Percentiles rank a stretch among this genome's conserved stretches.
Conservation (phyloP, 2,888 invertebrate species). For the Habroteleia sp. region DNA sequence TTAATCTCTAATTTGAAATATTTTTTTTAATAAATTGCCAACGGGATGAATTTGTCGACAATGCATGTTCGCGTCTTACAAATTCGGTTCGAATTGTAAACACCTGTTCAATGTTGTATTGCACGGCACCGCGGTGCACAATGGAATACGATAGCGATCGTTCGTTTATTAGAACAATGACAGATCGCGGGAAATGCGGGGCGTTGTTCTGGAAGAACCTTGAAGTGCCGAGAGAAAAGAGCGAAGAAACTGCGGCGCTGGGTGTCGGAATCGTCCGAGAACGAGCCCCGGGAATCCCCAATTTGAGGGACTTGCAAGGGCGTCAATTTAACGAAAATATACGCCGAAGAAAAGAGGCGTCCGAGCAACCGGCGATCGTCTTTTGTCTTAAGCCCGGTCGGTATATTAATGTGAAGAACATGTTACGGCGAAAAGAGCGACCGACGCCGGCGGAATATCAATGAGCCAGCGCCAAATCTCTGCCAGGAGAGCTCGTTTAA, state of each 20-base stretch:
- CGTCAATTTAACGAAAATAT: slow-evolving; percentile 80
- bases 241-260: background rate
- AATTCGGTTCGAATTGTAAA: too few species aligned
- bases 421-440: slow-evolving; percentile 77
- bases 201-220: slow-evolving; percentile 46
- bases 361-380: slow-evolving; percentile 73
- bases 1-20: too few species aligned
- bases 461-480: slow-evolving; percentile 77
- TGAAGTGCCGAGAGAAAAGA: slow-evolving; percentile 22
- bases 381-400: slow-evolving; percentile 79
- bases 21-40: too few species aligned
- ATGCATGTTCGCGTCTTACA: too few species aligned
- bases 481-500: slow-evolving; percentile 75
- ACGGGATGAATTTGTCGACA: too few species aligned
- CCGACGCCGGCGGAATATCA: slow-evolving; percentile 76
- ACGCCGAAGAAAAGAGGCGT: slow-evolving; percentile 69
- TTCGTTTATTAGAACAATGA: slow-evolving; percentile 43
- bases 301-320: slow-evolving; percentile 77
- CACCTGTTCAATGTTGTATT: too few species aligned
- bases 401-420: slow-evolving; percentile 81
- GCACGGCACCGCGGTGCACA: slow-evolving; percentile 12
- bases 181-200: slow-evolving; percentile 34
- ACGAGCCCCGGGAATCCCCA: slow-evolving; percentile 75
- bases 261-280: slow-evolving; percentile 1
- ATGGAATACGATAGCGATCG: slow-evolving; percentile 5